Evolutionary conservation across 1,140 invertebrate species (phyloP), one percentile per base, ranked within the genome.

Genomic region (Caenorhabditis remanei): DNA sequence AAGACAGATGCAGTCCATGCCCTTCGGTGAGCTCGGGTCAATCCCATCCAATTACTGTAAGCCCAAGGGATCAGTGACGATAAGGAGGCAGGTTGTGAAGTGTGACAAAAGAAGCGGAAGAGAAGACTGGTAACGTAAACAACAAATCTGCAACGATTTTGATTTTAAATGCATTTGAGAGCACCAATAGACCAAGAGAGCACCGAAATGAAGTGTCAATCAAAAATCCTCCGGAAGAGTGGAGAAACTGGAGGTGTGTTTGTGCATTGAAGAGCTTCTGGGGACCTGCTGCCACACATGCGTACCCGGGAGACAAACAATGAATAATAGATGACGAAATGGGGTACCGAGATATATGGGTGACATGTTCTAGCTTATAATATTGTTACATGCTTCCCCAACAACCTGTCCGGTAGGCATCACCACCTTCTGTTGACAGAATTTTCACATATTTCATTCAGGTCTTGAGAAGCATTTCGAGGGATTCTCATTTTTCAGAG

Each of bases 171-270:
- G 71, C 71, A 79, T 79, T 79, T 79, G 21, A 50, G 43, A 79
- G 71, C 71, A 79, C 71, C 32, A 32, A 32, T 32, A 32, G 32
- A 32, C 32, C 32, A 32, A 21, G 71, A 79, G 46, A 79, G 71
- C 71, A 79, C 71, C 71, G 71, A 79, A 79, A 79, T 79, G 71
- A 79, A 79, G 71, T 79, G 71, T 79, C 71, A 79, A 79, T 79
- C 71, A 79, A 79, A 79, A 79, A 79, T 79, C 71, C 71, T 79
- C 71, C 46, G 46, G 71, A 79, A 79, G 43, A 71, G 65, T 16
- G 56, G 24, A 32, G 50, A 50, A 16, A 53, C 50, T 53, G 11
- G 16, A 79, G 71, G 71, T 79, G 71, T 79, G 71, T 79, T 79
- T 79, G 71, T 79, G 71, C 19, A 79, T 79, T 79, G 71, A 79